These are phyloP conservation scores for Diabrotica virgifera DNA, from an alignment of 1,140 invertebrate genomes.

Conservation along the genomic window DNA sequence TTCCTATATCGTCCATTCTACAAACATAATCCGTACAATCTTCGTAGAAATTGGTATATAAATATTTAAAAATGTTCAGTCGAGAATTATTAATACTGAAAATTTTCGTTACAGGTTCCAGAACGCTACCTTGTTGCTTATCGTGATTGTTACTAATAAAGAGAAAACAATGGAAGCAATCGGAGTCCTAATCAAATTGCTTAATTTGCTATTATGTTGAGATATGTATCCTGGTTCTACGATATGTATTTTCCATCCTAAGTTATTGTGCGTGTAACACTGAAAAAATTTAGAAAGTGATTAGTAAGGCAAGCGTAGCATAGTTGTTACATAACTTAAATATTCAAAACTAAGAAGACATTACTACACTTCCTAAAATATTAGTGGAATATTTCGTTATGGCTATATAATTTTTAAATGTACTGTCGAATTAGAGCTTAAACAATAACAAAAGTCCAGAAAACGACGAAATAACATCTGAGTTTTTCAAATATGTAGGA, in stretches of 20 bases:
- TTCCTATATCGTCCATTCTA: no score
- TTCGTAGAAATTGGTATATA: neutral
- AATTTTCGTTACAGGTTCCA: neutral
- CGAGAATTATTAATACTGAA: neutral
- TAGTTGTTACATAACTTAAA: no score
- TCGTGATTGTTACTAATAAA: neutral
- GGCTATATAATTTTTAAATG: no score
- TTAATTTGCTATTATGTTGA: conserved; percentile 26
- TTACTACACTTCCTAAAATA: no score
- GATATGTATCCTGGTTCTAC: conserved; percentile 62
- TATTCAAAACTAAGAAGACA: conserved; percentile 4
- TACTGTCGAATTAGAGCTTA: no score
- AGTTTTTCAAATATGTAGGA: no score
- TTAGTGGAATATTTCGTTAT: no score
- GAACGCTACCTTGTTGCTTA: neutral
- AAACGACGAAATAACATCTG: no score
- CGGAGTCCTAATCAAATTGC: neutral
- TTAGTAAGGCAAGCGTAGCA: no score
- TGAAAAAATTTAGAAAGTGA: conserved; percentile 48
- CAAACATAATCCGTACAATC: neutral
- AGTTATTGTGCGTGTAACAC: conserved; percentile 88
- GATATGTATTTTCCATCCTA: conserved; percentile 93
- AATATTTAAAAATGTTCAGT: neutral
- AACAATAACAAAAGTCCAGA: no score
- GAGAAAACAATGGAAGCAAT: neutral